These are phyloP conservation scores for Nicator chloris DNA, from an alignment of 2,113 vertebrate genomes.

Conservation along the genomic window DNA sequence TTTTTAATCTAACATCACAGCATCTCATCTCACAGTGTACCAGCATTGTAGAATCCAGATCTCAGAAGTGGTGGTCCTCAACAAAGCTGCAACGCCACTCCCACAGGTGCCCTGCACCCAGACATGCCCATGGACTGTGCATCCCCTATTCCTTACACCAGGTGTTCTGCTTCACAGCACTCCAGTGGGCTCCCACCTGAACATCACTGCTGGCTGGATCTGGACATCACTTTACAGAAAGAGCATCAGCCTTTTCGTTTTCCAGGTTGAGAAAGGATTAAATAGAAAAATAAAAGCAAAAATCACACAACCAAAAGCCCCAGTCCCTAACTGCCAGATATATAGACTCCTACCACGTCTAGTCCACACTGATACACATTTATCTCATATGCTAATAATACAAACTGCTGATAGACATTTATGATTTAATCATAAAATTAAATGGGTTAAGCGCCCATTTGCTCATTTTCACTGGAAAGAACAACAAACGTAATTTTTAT, in stretches of 20 bases:
- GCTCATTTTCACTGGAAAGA: not conserved
- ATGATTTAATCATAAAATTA: not conserved
- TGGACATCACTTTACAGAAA: too few relatives aligned
- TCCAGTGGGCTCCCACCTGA: not conserved
- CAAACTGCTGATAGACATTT: not conserved
- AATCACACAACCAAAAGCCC: not conserved
- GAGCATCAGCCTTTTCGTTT: not conserved
- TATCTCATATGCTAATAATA: not conserved
- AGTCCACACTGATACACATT: not conserved
- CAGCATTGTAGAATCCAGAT: not conserved
- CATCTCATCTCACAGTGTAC: not conserved
- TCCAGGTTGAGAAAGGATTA: not conserved
- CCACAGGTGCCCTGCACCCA: not conserved
- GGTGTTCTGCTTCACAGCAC: not conserved
- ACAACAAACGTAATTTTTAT: not conserved
- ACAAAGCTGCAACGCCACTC: accelerated
- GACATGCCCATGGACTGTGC: not conserved
- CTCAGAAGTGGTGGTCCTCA: accelerated
- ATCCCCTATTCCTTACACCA: not conserved
- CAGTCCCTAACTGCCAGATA: not conserved
- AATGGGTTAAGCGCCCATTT: not conserved
- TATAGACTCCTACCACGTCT: not conserved
- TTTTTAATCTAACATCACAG: not conserved
- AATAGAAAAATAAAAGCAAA: not conserved
- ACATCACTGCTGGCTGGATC: not conserved